Percentiles rank a stretch among this genome's conserved stretches.
phyloP scores from a whole-genome alignment of 1,140 invertebrate genomes.

The Eumeta japonica region DNA sequence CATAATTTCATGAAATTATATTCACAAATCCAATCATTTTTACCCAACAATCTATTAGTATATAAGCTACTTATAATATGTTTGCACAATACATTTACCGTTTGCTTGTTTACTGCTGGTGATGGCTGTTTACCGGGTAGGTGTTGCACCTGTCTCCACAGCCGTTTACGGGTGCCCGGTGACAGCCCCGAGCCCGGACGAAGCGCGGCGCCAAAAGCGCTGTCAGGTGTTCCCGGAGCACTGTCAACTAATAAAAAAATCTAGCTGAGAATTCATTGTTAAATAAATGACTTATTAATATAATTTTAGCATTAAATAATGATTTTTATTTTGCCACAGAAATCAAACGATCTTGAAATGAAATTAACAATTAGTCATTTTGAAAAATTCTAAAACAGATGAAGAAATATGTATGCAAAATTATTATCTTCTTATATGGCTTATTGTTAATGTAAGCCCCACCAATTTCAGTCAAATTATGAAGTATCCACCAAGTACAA shows the following conservation, averaged over 20 bases:
- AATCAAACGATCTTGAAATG: too few relatives aligned
- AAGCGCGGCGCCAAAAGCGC: conserved; percentile 41
- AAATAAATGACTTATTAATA: background rate
- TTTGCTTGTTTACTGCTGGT: conserved; percentile 5
- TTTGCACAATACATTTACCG: conserved; percentile 1
- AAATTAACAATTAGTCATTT: too few relatives aligned
- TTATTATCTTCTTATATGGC: too few relatives aligned
- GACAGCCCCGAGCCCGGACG: conserved; percentile 35
- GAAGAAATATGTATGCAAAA: too few relatives aligned
- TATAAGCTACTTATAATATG: background rate
- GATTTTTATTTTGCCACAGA: background rate
- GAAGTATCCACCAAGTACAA: too few relatives aligned
- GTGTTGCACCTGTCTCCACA: conserved; percentile 36
- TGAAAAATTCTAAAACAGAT: too few relatives aligned
- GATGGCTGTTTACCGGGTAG: conserved; percentile 22
- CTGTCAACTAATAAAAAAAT: conserved; percentile 24
- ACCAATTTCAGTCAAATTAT: too few relatives aligned
- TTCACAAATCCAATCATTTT: background rate
- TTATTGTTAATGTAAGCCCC: too few relatives aligned
- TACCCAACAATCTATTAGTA: background rate
- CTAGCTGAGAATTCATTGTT: background rate
- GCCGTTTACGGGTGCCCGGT: conserved; percentile 34
- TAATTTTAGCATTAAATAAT: background rate
- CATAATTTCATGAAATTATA: too few relatives aligned
- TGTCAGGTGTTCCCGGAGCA: conserved; percentile 37